Percentiles rank a stretch among this genome's conserved stretches.
These are phyloP conservation scores for Ctenoplectra terminalis DNA, from an alignment of 1,140 invertebrate species.

Conservation along the genomic window DNA sequence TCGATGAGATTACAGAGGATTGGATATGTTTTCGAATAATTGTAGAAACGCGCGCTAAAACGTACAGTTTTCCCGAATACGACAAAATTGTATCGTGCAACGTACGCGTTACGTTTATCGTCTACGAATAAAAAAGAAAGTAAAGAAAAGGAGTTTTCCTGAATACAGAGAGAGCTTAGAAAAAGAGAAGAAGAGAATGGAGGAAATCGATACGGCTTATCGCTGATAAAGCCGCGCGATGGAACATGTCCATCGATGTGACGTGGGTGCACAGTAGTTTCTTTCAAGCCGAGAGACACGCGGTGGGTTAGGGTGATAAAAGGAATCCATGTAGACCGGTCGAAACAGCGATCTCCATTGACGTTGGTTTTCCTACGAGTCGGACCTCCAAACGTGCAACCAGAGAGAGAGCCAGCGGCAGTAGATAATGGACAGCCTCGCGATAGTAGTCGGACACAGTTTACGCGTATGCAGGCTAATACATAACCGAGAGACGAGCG, in stretches of 20 bases:
- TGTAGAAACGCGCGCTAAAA: too few relatives aligned
- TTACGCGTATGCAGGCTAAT: constrained; percentile 19
- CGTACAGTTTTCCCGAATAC: too few relatives aligned
- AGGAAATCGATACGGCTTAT: not conserved
- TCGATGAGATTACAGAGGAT: too few relatives aligned
- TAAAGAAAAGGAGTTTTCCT: too few relatives aligned
- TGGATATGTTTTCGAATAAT: too few relatives aligned
- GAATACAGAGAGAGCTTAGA: not conserved
- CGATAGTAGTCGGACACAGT: constrained; percentile 44
- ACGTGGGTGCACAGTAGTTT: constrained; percentile 40
- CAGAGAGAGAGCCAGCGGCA: constrained; percentile 33
- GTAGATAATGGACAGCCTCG: constrained; percentile 63
- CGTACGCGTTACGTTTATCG: too few relatives aligned
- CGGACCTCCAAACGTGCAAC: not conserved
- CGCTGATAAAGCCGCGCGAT: constrained; percentile 2
- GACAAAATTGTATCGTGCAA: too few relatives aligned
- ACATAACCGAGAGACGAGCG: constrained; percentile 35
- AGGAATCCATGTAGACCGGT: constrained; percentile 46
- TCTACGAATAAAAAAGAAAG: too few relatives aligned
- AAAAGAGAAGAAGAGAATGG: not conserved
- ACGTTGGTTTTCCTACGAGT: constrained; percentile 50
- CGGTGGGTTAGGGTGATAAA: constrained; percentile 59
- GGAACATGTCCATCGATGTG: constrained; percentile 49
- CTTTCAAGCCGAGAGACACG: constrained; percentile 13
- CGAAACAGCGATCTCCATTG: constrained; percentile 65